Percentiles rank a stretch among this genome's conserved stretches.
Conservation (phyloP, 2,888 invertebrate genomes). For the Lasioglossum morio region DNA sequence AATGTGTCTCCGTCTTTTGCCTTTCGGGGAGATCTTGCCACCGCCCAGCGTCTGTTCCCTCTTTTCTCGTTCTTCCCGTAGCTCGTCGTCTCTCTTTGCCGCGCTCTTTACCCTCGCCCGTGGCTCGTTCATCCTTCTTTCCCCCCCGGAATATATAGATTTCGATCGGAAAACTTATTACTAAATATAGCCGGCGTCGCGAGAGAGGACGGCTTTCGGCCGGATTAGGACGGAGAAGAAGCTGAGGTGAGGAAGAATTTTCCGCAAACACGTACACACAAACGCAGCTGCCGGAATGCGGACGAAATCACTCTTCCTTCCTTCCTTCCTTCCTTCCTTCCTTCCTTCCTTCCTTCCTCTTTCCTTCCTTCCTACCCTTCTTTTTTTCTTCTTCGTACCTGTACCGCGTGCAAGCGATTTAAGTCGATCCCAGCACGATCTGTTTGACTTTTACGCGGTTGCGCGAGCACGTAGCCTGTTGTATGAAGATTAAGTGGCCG, state of each 20-base stretch:
- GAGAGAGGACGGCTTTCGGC: constrained; percentile 44
- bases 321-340: not conserved
- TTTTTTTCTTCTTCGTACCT: not conserved
- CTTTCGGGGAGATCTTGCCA: not conserved
- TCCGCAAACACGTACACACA: constrained; percentile 25
- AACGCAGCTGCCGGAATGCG: constrained; percentile 12
- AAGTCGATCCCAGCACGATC: constrained; percentile 55
- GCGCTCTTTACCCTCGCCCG: constrained; percentile 18
- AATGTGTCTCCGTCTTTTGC: constrained; percentile 60
- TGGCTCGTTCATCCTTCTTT: constrained; percentile 31
- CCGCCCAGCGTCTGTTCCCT: not conserved
- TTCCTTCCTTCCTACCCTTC: not conserved
- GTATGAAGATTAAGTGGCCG: constrained; percentile 61
- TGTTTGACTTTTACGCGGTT: constrained; percentile 51
- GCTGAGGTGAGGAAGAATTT: constrained; percentile 44
- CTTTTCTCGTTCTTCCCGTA: constrained; percentile 3
- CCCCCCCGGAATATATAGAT: constrained; percentile 61
- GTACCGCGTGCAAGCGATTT: constrained; percentile 45
- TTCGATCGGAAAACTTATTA: constrained; percentile 65
- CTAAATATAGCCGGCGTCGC: constrained; percentile 56
- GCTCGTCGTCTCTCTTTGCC: not conserved
- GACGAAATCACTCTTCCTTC: constrained; percentile 24
- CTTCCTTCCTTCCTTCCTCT: not conserved
- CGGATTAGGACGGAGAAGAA: constrained; percentile 52
- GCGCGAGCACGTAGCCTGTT: constrained; percentile 27